Conservation (phyloP, 2,888 invertebrate genomes). For the Megastigmus dorsalis region DNA sequence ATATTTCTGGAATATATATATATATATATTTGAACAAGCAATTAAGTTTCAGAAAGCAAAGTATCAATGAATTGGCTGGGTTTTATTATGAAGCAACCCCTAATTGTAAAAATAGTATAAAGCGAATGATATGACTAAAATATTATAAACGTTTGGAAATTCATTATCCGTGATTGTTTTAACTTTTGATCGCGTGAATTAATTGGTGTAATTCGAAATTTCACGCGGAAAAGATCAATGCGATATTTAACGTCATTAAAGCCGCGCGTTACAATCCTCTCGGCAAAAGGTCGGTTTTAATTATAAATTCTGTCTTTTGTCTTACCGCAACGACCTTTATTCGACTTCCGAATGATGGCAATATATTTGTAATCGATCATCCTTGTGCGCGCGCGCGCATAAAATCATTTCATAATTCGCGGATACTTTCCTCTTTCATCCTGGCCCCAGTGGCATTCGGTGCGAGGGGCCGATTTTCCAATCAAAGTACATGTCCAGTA, state of each 20-base stretch:
- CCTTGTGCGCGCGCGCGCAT: neutral
- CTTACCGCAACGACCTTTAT: conserved; percentile 11
- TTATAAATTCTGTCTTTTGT: conserved; percentile 12
- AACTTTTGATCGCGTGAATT: neutral
- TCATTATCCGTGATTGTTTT: neutral
- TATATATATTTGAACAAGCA: too few relatives aligned
- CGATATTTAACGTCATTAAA: conserved; percentile 24
- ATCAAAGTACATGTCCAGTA: conserved; percentile 31
- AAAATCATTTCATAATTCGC: conserved; percentile 21
- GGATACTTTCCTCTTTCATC: conserved; percentile 17
- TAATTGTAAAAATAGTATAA: too few relatives aligned
- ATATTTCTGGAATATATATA: too few relatives aligned
- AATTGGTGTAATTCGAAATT: neutral
- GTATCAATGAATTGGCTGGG: too few relatives aligned
- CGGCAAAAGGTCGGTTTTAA: conserved; percentile 22
- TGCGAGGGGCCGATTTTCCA: neutral
- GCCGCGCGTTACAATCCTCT: neutral
- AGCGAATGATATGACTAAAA: too few relatives aligned
- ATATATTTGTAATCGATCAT: conserved; percentile 12
- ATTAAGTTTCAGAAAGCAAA: too few relatives aligned
- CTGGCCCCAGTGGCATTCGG: too few relatives aligned
- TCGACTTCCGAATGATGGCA: neutral
- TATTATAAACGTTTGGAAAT: too few relatives aligned
- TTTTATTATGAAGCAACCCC: too few relatives aligned
- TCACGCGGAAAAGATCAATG: neutral